A percentile compares a stretch with the other conserved stretches of the same genome.
These are phyloP conservation scores for Calephelis nemesis DNA, from an alignment of 1,140 invertebrate genomes.

Conservation along the genomic window DNA sequence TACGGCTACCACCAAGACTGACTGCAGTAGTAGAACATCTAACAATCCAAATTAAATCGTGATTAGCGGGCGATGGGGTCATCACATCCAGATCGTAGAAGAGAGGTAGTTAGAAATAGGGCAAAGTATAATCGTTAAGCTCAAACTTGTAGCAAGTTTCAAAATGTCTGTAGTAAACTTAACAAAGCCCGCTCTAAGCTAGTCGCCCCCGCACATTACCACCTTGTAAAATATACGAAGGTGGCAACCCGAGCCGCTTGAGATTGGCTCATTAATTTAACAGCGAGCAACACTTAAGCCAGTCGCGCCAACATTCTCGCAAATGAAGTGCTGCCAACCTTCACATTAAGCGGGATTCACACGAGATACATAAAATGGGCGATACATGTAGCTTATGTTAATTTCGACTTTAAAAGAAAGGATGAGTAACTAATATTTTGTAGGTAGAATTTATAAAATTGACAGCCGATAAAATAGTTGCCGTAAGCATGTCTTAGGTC, in stretches of 20 bases:
- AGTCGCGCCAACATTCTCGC: conserved; percentile 68
- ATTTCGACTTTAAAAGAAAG: too few relatives aligned
- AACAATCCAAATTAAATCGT: too few relatives aligned
- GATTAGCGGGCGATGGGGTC: too few relatives aligned
- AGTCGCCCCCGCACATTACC: conserved; percentile 54
- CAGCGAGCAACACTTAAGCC: conserved; percentile 74
- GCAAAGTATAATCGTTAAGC: background rate
- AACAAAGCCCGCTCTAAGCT: conserved; percentile 29
- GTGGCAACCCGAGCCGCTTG: conserved; percentile 57
- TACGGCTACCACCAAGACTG: too few relatives aligned
- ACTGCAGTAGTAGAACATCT: too few relatives aligned
- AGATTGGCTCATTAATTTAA: conserved; percentile 78
- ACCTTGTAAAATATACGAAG: conserved; percentile 73
- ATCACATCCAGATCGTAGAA: too few relatives aligned
- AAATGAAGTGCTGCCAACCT: conserved; percentile 60
- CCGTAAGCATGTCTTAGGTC: too few relatives aligned
- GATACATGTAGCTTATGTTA: too few relatives aligned
- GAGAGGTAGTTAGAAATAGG: background rate
- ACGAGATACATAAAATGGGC: background rate
- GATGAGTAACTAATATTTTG: too few relatives aligned
- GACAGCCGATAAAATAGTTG: too few relatives aligned
- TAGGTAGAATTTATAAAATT: too few relatives aligned
- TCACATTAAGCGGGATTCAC: conserved; percentile 6
- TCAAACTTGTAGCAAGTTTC: conserved; percentile 9
- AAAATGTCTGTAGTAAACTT: conserved; percentile 21